Conservation (phyloP, 2,113 vertebrate genomes). For the Falcunculus frontatus region DNA sequence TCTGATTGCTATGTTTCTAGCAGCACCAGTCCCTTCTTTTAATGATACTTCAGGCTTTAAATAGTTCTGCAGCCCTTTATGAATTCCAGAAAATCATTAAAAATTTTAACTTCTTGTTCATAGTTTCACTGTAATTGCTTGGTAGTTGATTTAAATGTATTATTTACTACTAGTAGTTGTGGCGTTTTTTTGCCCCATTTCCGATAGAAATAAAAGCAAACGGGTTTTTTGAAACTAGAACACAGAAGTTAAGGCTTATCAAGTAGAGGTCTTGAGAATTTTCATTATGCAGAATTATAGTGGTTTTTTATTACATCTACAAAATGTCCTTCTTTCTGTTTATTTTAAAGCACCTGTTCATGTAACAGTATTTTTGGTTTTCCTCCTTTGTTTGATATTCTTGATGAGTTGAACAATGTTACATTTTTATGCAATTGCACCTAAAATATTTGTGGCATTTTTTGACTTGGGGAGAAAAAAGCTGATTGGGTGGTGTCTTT, state of each 20-base stretch:
- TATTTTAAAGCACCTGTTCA: background rate
- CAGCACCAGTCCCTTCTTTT: background rate
- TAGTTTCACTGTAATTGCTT: background rate
- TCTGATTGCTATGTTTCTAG: conserved; percentile 40
- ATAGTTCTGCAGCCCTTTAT: background rate
- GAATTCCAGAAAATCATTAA: background rate
- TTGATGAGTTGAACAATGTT: background rate
- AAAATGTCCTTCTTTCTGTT: background rate
- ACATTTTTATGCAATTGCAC: background rate
- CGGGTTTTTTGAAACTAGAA: background rate
- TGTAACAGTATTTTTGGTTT: background rate
- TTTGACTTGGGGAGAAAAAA: background rate
- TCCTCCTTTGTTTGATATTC: background rate
- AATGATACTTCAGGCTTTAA: conserved; percentile 24
- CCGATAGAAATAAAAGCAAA: background rate
- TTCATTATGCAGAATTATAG: background rate
- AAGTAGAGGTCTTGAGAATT: background rate
- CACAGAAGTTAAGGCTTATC: background rate
- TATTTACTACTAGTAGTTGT: background rate
- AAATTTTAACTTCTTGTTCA: background rate
- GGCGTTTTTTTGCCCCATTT: background rate
- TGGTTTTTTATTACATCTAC: background rate
- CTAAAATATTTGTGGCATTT: background rate
- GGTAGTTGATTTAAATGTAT: background rate
- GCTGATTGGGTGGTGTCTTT: background rate